Evolutionary conservation across 2,797 vertebrate species (phyloP), one percentile per base, ranked within the genome.

Genomic region (Rhodeus uyekii): DNA sequence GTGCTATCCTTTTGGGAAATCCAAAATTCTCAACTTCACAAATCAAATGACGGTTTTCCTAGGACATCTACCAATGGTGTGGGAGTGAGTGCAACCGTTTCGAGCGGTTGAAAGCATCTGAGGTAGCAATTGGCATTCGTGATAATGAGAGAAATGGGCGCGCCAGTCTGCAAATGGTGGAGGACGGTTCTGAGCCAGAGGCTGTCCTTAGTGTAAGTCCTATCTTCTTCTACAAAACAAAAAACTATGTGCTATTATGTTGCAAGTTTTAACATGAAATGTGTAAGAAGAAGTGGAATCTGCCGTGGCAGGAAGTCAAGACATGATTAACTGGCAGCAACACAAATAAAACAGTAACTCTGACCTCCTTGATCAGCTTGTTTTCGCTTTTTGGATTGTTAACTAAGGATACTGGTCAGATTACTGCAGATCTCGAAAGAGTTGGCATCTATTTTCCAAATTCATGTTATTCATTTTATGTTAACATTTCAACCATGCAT

Each of bases 51-150:
- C 46, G 71, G 18, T 76, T 36, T 24, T 84, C 8, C 22, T 60
- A 95, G 95, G 36, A 80, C 0, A 92, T 95, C 87, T 95, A 90
- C 89, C 89, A 88, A 83, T 95, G 95, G 95, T 87, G 87, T 60
- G 94, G 94, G 6, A 89, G 86, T 4, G 78, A 92, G 0, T 72
- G 87, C 87, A 95, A 94, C 81, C 60, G 24, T 10, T 94, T 83
- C 18, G 95, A 95, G 83, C 89, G 88, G 1, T 44, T 94, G 42
- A 95, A 94, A 86, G 79, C 92, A 12, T 88, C 88, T 0, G 76
- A 91, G 80, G n/a, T 95, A 77, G 92, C 93, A 82, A 83, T 84
- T 0, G 91, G 86, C 32, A 94, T 95, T 77, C 92, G 94, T 0
- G 92, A 95, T 88, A 93, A 92, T 9, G 94, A 95, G 85, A 86